Percentiles rank a stretch among this genome's conserved stretches.
Evolutionary conservation across 2,797 vertebrate genomes (phyloP).

Genomic region (Cephalopachus bancanus): DNA sequence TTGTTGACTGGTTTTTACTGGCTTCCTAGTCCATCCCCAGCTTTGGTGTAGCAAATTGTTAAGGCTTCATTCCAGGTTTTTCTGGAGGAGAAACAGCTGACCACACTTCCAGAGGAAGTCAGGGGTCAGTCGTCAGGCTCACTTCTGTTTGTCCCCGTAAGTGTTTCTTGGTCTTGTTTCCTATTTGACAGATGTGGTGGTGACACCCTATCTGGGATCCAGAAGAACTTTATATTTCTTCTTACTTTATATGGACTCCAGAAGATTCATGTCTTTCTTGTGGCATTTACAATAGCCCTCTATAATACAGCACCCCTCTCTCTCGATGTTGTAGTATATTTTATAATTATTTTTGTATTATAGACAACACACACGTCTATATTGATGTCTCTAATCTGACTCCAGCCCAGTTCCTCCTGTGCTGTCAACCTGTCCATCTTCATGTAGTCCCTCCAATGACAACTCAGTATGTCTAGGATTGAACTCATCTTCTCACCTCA

Average conservation of each 20-base stretch:
- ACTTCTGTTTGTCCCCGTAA: neutral
- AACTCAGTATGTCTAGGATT: neutral
- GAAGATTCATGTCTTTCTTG: conserved; percentile 38
- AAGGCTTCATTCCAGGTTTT: conserved; percentile 21
- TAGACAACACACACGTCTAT: neutral
- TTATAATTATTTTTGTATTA: neutral
- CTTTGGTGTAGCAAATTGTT: neutral
- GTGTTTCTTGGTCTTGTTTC: neutral
- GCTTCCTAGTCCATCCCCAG: neutral
- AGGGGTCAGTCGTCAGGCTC: rapidly evolving
- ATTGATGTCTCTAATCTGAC: neutral
- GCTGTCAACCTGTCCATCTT: neutral
- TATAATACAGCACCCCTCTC: neutral
- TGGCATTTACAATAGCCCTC: neutral
- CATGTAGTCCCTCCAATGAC: neutral
- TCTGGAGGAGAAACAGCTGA: conserved; percentile 28
- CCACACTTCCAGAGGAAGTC: neutral
- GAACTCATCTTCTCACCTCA: neutral
- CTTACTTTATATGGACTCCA: neutral
- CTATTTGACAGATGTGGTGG: neutral
- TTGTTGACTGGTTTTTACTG: neutral
- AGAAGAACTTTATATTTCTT: neutral
- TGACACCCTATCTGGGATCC: neutral
- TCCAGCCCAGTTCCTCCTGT: conserved; percentile 1
- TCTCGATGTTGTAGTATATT: neutral